Evolutionary conservation across 2,113 vertebrate genomes (phyloP).

Genomic region (Odontesthes bonariensis): DNA sequence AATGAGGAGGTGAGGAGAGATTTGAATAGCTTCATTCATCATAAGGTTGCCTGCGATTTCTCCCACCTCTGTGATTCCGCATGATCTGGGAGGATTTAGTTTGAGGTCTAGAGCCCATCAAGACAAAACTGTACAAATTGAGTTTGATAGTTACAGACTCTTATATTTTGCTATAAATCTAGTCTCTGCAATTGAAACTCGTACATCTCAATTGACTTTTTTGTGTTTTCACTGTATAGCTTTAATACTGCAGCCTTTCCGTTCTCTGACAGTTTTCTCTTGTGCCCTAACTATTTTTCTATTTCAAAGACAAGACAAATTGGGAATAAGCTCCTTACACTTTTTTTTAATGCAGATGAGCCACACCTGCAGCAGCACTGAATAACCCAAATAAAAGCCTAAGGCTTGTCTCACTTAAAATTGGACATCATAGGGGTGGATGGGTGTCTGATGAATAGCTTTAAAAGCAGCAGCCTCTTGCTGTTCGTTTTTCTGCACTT

Average conservation of each 20-base stretch:
- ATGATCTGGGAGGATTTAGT: constrained; percentile 76
- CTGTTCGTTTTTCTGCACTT: constrained; percentile 50
- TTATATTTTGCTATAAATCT: constrained; percentile 58
- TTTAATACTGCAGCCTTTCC: constrained; percentile 17
- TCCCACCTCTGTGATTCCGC: constrained; percentile 72
- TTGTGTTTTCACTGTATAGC: constrained; percentile 15
- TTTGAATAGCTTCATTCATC: constrained; percentile 79
- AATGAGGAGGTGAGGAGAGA: constrained; percentile 61
- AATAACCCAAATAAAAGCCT: constrained; percentile 39
- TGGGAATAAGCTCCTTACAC: constrained; percentile 33
- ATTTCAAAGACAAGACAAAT: constrained; percentile 19
- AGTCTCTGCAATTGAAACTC: constrained; percentile 45
- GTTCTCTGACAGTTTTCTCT: not conserved
- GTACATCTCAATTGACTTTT: constrained; percentile 43
- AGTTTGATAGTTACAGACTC: constrained; percentile 68
- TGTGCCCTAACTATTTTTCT: not conserved
- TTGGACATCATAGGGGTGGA: constrained; percentile 47
- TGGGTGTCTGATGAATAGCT: constrained; percentile 49
- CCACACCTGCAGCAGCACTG: constrained; percentile 37
- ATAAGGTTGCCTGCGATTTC: constrained; percentile 67
- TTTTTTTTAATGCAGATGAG: constrained; percentile 45
- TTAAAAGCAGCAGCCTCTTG: constrained; percentile 28
- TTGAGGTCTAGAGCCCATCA: constrained; percentile 64
- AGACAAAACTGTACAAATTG: constrained; percentile 75
- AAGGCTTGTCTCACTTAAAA: constrained; percentile 40